Evolutionary conservation across 2,113 vertebrate genomes (phyloP).

Genomic region (Reinhardtius hippoglossoides): DNA sequence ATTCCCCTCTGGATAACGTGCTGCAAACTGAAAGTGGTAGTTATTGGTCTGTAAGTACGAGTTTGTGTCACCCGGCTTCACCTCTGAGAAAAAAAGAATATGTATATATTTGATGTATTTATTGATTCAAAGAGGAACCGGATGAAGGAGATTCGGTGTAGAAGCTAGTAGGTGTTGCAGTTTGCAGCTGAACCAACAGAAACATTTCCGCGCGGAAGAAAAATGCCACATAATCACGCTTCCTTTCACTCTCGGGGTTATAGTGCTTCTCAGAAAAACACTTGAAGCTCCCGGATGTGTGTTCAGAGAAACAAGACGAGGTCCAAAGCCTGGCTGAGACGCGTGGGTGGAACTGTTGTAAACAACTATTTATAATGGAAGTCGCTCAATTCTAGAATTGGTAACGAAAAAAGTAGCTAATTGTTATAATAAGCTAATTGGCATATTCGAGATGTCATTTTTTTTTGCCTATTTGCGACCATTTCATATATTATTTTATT

Average conservation of each 20-base stretch:
- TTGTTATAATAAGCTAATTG: not conserved
- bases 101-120: not conserved
- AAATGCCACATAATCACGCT: not conserved
- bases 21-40: not conserved
- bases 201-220: not conserved
- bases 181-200: not conserved
- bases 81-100: no score
- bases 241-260: not conserved
- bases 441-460: not conserved
- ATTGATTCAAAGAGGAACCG: not conserved
- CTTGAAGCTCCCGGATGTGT: not conserved
- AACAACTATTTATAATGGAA: no score
- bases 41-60: not conserved
- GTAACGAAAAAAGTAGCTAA: no score
- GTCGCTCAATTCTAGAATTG: no score
- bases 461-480: no score
- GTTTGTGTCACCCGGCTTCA: no score
- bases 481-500: no score
- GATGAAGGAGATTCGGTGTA: not conserved
- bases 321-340: no score
- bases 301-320: not conserved
- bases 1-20: not conserved
- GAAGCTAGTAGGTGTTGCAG: not conserved
- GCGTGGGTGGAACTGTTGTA: no score
- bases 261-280: not conserved